Evolutionary conservation across 2,113 vertebrate genomes (phyloP), one percentile per base, ranked within the genome.

Genomic region (Hypocryptadius cinnamomeus): DNA sequence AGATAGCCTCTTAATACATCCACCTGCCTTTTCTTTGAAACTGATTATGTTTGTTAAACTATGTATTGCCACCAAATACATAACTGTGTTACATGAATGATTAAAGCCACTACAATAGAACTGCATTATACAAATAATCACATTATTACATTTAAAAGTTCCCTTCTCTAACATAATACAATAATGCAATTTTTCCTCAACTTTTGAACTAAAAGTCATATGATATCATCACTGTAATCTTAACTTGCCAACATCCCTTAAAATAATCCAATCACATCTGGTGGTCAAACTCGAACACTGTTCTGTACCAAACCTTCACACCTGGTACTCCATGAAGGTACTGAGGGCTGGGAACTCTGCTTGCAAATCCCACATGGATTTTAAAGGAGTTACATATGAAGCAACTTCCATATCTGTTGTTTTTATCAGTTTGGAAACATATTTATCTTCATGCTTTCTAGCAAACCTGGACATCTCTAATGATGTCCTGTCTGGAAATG

Each of bases 31-130:
- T 57, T 30, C 33, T 28, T 45, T 79, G 37, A 33, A 85, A 57
- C 20, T 40, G 44, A 89, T 87, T 78, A 42, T 48, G 91, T 72
- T 94, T 93, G 61, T 85, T 54, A 86, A 95, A 86, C 77, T 81
- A 24, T 45, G 50, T 84, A 71, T 90, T 92, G 54, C 37, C 39
- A 93, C 72, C 39, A 77, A n/a, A 83, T 18, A 63, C 19, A 8
- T 10, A 78, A 74, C 83, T 24, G 40, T 5, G 20, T 66, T 71
- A 86, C 12, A n/a, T 4, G 35, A 61, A 82, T 82, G 50, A 91
- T 73, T 89, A 85, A 77, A 94, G 47, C 25, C 50, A 65, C 61
- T 23, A 47, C 63, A 79, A 30, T 4, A 39, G 37, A 87, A 57
- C 69, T 42, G 28, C 24, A 40, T 69, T 53, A 42, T 8, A 56